Evolutionary conservation across 1,140 invertebrate species (phyloP).

Genomic region (Brachionus angularis): DNA sequence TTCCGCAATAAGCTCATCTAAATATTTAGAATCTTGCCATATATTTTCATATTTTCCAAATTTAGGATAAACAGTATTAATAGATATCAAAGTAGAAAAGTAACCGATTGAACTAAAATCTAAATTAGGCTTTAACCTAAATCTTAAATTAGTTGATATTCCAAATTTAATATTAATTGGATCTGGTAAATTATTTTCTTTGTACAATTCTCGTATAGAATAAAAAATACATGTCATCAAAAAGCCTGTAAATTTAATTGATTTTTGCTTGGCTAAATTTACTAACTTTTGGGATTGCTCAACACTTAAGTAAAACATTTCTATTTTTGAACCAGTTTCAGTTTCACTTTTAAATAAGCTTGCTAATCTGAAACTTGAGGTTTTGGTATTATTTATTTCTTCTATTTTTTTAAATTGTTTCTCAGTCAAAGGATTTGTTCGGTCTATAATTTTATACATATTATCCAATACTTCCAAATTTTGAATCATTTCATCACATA

Average conservation of each 20-base stretch:
- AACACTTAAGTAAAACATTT: conserved; percentile 1
- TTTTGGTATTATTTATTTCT: neutral
- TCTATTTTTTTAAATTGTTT: conserved; percentile 24
- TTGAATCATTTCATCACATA: conserved; percentile 1
- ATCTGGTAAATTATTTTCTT: conserved; percentile 28
- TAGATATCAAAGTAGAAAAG: conserved; percentile 5
- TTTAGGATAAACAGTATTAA: conserved; percentile 28
- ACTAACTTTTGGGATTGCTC: neutral
- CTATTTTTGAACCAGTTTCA: conserved; percentile 25
- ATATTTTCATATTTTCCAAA: conserved; percentile 35
- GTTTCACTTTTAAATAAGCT: neutral
- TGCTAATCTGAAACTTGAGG: conserved; percentile 18
- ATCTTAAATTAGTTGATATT: conserved; percentile 13
- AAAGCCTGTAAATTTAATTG: conserved; percentile 16
- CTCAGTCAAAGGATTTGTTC: neutral
- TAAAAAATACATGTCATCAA: conserved; percentile 29
- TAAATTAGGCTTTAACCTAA: conserved; percentile 11
- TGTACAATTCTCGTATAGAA: conserved; percentile 3
- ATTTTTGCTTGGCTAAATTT: neutral
- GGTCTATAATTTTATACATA: neutral
- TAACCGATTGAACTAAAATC: conserved; percentile 32
- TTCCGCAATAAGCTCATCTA: conserved; percentile 2
- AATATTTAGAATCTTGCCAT: conserved; percentile 8
- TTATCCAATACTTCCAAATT: neutral
- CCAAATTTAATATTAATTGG: conserved; percentile 34